phyloP scores from a whole-genome alignment of 2,113 vertebrate species.

The Alethe diademata region DNA sequence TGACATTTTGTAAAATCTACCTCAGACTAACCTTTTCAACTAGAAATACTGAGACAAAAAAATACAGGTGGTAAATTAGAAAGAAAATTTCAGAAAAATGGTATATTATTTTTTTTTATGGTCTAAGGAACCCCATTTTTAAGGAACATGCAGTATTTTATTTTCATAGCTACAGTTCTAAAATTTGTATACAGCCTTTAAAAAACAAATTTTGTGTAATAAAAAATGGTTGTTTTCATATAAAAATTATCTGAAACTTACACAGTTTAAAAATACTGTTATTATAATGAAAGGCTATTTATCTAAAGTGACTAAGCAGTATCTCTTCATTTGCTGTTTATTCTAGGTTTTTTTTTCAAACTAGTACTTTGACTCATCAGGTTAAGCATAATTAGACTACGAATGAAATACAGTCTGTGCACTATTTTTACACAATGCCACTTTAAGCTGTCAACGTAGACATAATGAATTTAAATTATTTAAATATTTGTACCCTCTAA shows the following conservation, averaged over 20 bases:
- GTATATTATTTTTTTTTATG: background rate
- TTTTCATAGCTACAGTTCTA: background rate
- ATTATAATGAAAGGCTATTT: background rate
- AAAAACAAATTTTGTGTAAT: background rate
- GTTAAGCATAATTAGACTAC: background rate
- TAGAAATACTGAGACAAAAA: background rate
- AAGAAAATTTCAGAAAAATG: background rate
- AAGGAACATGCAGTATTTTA: background rate
- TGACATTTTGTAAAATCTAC: background rate
- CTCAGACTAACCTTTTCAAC: background rate
- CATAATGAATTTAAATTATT: background rate
- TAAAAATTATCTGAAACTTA: background rate
- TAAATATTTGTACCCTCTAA: background rate
- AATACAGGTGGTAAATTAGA: background rate
- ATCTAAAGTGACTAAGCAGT: background rate
- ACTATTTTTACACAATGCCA: background rate
- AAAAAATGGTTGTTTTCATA: background rate
- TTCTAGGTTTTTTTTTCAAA: background rate
- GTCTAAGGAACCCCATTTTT: background rate
- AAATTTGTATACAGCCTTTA: background rate
- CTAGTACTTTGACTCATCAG: background rate
- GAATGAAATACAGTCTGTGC: background rate
- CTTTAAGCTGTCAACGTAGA: background rate
- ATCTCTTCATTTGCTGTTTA: background rate
- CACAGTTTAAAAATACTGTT: background rate